Evolutionary conservation across 1,140 invertebrate genomes (phyloP).

Genomic region (Amphibalanus amphitrite): DNA sequence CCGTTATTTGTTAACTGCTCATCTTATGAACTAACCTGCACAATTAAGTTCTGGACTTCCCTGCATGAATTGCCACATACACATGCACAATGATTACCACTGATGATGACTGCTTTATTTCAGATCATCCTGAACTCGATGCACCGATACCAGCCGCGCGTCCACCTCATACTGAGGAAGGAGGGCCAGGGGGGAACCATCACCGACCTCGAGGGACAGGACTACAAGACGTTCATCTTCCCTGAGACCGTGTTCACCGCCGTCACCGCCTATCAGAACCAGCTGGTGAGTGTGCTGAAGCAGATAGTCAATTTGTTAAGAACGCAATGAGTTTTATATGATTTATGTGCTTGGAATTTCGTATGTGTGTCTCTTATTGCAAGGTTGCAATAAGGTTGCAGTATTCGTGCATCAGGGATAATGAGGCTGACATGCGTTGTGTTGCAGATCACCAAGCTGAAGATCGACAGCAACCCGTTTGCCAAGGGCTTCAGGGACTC

Average conservation of each 20-base stretch:
- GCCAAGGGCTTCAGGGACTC: constrained; percentile 40
- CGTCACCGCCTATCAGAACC: constrained; percentile 53
- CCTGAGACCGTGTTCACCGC: constrained; percentile 48
- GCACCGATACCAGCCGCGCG: constrained; percentile 50
- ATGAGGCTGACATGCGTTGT: background rate
- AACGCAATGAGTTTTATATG: too few species aligned
- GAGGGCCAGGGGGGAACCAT: constrained; percentile 26
- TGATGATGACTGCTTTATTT: too few species aligned
- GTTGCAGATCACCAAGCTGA: constrained; percentile 36
- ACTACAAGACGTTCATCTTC: constrained; percentile 42
- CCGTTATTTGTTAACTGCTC: too few species aligned
- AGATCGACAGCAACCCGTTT: constrained; percentile 40
- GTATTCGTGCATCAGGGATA: too few species aligned
- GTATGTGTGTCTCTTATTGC: too few species aligned
- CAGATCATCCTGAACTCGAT: constrained; percentile 52
- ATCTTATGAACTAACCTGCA: too few species aligned
- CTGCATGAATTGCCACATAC: too few species aligned
- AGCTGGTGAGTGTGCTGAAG: background rate
- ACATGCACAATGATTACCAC: too few species aligned
- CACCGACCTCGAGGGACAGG: constrained; percentile 33
- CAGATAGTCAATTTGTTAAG: too few species aligned
- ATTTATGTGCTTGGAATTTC: too few species aligned
- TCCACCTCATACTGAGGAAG: constrained; percentile 38
- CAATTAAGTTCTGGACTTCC: too few species aligned
- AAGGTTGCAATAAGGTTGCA: too few species aligned